Evolutionary conservation across 2,888 invertebrate species (phyloP).

Genomic region (Merodon equestris): DNA sequence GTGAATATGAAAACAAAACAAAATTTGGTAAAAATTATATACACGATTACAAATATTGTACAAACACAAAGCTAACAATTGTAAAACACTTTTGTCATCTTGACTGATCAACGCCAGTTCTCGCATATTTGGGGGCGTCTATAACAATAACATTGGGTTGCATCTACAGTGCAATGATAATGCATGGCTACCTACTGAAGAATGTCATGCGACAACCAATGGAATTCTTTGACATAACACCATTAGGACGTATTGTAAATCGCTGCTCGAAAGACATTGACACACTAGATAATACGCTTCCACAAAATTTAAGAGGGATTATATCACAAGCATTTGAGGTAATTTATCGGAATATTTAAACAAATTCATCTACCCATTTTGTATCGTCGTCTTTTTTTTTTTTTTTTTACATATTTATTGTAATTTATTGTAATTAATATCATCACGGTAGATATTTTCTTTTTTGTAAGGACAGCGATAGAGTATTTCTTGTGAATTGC

Average conservation of each 20-base stretch:
- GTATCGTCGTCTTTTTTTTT: neutral
- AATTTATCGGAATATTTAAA: constrained; percentile 9
- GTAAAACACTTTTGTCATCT: constrained; percentile 16
- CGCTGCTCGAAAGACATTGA: constrained; percentile 83
- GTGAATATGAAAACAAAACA: neutral
- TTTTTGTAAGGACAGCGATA: constrained; percentile 19
- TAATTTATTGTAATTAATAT: too few relatives aligned
- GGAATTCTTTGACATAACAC: constrained; percentile 89
- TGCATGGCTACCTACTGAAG: constrained; percentile 82
- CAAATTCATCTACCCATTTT: neutral
- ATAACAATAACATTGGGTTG: constrained; percentile 78
- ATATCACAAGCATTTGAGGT: constrained; percentile 35
- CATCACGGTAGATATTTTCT: too few relatives aligned
- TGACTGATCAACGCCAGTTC: constrained; percentile 38
- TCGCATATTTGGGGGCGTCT: constrained; percentile 36
- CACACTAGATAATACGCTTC: constrained; percentile 81
- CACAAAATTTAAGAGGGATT: constrained; percentile 78
- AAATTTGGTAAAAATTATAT: constrained; percentile 8
- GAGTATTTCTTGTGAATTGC: neutral
- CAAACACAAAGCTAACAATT: neutral
- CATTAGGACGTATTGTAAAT: constrained; percentile 86
- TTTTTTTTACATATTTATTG: neutral
- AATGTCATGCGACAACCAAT: constrained; percentile 85
- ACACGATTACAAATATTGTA: neutral
- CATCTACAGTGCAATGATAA: constrained; percentile 81